Conservation (phyloP, 2,797 vertebrate genomes). For the Hydrocynus forskahlii region DNA sequence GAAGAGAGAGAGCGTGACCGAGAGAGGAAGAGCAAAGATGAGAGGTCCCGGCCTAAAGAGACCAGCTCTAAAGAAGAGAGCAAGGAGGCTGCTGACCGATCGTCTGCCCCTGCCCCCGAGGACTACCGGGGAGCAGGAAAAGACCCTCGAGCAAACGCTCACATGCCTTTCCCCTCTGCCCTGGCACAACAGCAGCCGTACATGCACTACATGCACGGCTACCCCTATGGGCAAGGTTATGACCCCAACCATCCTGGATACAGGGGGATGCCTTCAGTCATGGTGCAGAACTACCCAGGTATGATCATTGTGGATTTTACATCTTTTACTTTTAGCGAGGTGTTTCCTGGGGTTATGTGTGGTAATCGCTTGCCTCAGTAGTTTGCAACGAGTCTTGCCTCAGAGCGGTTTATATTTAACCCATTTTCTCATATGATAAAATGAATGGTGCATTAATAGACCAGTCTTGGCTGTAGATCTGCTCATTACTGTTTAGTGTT, state of each 20-base stretch:
- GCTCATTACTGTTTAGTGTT: too few relatives aligned
- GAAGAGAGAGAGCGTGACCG: conserved; percentile 76
- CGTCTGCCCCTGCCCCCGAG: conserved; percentile 77
- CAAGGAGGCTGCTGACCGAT: conserved; percentile 83
- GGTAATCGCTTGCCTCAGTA: too few relatives aligned
- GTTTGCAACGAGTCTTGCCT: too few relatives aligned
- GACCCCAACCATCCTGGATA: conserved; percentile 93
- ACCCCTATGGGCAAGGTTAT: conserved; percentile 92
- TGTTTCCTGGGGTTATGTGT: too few relatives aligned
- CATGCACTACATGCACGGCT: conserved; percentile 96
- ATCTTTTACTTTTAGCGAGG: too few relatives aligned
- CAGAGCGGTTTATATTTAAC: too few relatives aligned
- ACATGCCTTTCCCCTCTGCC: conserved; percentile 90
- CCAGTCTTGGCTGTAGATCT: too few relatives aligned
- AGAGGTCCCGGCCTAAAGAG: conserved; percentile 83
- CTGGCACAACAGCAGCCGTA: conserved; percentile 94
- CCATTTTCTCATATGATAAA: too few relatives aligned
- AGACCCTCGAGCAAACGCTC: conserved; percentile 81
- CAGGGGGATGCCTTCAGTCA: conserved; percentile 91
- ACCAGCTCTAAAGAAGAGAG: conserved; percentile 75
- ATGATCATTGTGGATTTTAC: conserved; percentile 31
- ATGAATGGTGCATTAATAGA: too few relatives aligned
- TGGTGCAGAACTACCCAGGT: conserved; percentile 99
- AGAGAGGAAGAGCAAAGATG: conserved; percentile 86
- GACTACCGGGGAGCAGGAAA: conserved; percentile 86